Conservation (phyloP, 2,888 invertebrate genomes). For the Leptinotarsa peninsularis region DNA sequence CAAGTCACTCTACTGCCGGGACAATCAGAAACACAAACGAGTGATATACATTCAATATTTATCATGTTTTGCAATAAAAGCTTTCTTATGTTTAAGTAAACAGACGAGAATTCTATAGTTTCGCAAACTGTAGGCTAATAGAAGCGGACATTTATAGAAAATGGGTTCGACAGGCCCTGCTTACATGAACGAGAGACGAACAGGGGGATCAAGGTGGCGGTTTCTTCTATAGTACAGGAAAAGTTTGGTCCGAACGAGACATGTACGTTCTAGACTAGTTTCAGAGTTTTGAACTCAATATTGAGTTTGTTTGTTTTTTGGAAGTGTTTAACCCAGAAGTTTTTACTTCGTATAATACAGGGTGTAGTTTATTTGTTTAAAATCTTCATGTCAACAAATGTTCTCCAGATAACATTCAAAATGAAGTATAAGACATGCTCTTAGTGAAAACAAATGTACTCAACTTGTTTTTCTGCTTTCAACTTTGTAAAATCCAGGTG, state of each 20-base stretch:
- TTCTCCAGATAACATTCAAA: no score
- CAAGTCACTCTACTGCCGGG: constrained; percentile 66
- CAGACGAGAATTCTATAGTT: constrained; percentile 61
- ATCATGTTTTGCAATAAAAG: constrained; percentile 58
- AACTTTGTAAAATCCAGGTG: no score
- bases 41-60: constrained; percentile 57
- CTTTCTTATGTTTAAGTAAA: constrained; percentile 55
- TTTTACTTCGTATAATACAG: no score
- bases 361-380: no score
- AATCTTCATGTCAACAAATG: no score
- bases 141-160: constrained; percentile 64
- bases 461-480: no score
- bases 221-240: constrained; percentile 8
- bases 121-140: constrained; percentile 62
- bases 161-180: constrained; percentile 43
- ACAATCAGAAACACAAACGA: constrained; percentile 58
- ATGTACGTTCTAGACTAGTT: not conserved
- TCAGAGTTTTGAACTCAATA: not conserved
- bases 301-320: not conserved
- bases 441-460: no score
- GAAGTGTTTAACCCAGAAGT: no score
- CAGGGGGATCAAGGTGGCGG: constrained; percentile 15
- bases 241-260: not conserved
- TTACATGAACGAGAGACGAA: constrained; percentile 32
- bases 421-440: no score